Evolutionary conservation across 2,888 invertebrate species (phyloP), one percentile per base, ranked within the genome.

Genomic region (Leptinotarsa tumamoca): DNA sequence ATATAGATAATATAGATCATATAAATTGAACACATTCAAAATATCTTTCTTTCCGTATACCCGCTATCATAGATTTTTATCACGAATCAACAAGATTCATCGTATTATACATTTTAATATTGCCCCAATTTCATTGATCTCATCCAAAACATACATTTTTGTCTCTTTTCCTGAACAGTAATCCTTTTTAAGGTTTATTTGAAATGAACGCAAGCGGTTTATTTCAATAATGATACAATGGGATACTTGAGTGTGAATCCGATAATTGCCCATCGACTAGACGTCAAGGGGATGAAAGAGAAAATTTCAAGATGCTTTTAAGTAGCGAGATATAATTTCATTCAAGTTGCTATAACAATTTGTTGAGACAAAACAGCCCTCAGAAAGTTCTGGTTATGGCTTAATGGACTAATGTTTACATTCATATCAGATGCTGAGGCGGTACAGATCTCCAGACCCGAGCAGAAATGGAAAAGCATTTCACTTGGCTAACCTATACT

Each of bases 321-420:
- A 68, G 51, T n/a, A 52, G 68, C 54, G 15, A 18, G 43, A 50
- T 50, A 75, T 71, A 74, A 78, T 78, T 78, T 75, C 71, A 78
- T 76, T 78, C 71, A 74, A 78, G 75, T 76, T 78, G 74, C 75
- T 76, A 78, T 75, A 74, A 73, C 76, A 76, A 73, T 76, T 78
- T 75, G 72, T 74, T 72, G 76, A 71, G 54, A 50, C 52, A 43
- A 66, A 69, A 52, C 56, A 63, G 23, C 67, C 67, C 67, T 67
- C n/a, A n/a, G 67, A 72, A 67, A 72, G 72, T 82, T 81, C 80
- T 78, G 80, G 82, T 79, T 82, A 74, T 75, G 78, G 81, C 84
- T 83, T 84, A 85, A 85, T 85, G 83, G 83, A 84, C 80, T 82
- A 82, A 80, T 85, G 84, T 85, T 85, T 85, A 83, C 85, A 83